Percentiles rank a stretch among this genome's conserved stretches.
phyloP scores from a whole-genome alignment of 2,888 invertebrate species.

The Matsumyia berberina region DNA sequence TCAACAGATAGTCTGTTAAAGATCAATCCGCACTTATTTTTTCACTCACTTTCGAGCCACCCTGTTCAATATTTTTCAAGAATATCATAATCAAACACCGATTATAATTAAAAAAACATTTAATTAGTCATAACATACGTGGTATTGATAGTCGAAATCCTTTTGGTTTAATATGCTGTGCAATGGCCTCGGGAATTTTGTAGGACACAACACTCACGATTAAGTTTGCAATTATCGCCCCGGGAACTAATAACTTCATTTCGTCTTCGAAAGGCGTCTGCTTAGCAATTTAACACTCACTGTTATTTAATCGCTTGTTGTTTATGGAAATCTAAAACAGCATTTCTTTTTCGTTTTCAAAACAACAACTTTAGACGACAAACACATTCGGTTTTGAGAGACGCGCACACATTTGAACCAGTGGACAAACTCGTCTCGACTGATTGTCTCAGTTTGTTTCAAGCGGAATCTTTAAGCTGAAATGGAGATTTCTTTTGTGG shows the following conservation, averaged over 20 bases:
- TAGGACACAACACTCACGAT: slow-evolving; percentile 34
- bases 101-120: background rate
- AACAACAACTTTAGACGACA: no score
- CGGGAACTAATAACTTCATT: slow-evolving; percentile 6
- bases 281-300: slow-evolving; percentile 87
- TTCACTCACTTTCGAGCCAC: no score
- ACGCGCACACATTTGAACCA: no score
- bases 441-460: no score
- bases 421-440: no score
- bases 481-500: no score
- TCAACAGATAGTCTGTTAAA: no score
- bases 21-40: no score
- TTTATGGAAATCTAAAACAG: background rate
- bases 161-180: slow-evolving; percentile 69
- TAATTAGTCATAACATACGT: slow-evolving; percentile 36
- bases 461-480: no score
- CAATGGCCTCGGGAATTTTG: slow-evolving; percentile 68
- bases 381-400: no score
- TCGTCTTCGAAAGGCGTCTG: slow-evolving; percentile 84
- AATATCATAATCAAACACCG: background rate
- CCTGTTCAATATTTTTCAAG: background rate
- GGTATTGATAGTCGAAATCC: slow-evolving; percentile 77
- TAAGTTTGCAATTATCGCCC: slow-evolving; percentile 4
- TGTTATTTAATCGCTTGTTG: background rate
- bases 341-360: no score